phyloP scores from a whole-genome alignment of 1,140 invertebrate species.

The Stenopsyche tienmushanensis region DNA sequence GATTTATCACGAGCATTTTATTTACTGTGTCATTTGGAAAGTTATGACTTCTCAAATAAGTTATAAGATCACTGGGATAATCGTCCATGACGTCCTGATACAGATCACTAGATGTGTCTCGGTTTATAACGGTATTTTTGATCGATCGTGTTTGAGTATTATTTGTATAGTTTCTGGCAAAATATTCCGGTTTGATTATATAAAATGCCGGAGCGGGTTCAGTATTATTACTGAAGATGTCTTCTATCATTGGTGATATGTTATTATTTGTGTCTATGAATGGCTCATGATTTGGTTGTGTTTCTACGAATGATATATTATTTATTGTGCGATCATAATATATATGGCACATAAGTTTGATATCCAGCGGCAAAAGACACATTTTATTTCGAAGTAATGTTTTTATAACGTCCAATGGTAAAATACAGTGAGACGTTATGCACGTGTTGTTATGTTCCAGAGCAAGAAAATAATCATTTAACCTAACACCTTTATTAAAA shows the following conservation, averaged over 20 bases:
- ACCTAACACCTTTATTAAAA: conserved; percentile 41
- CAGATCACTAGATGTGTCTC: neutral
- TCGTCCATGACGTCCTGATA: conserved; percentile 14
- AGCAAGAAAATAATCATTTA: conserved; percentile 49
- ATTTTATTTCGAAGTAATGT: conserved; percentile 49
- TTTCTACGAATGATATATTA: conserved; percentile 30
- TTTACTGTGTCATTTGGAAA: conserved; percentile 26
- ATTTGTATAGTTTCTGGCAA: conserved; percentile 40
- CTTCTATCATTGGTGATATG: too few relatives aligned
- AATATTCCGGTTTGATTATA: conserved; percentile 50
- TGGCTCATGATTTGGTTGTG: too few relatives aligned
- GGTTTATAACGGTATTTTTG: neutral
- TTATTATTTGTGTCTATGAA: too few relatives aligned
- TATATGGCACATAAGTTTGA: conserved; percentile 51
- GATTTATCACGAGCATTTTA: conserved; percentile 20
- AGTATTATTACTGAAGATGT: conserved; percentile 44
- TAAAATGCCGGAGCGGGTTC: conserved; percentile 52
- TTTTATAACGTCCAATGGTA: conserved; percentile 52
- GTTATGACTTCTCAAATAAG: conserved; percentile 31
- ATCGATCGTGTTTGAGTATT: neutral
- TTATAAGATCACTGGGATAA: conserved; percentile 15
- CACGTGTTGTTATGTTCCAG: conserved; percentile 52
- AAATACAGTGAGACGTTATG: conserved; percentile 47
- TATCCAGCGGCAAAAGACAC: conserved; percentile 50
- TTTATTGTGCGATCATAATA: conserved; percentile 49